Conservation (phyloP, 2,113 vertebrate species). For the Salvator merianae region DNA sequence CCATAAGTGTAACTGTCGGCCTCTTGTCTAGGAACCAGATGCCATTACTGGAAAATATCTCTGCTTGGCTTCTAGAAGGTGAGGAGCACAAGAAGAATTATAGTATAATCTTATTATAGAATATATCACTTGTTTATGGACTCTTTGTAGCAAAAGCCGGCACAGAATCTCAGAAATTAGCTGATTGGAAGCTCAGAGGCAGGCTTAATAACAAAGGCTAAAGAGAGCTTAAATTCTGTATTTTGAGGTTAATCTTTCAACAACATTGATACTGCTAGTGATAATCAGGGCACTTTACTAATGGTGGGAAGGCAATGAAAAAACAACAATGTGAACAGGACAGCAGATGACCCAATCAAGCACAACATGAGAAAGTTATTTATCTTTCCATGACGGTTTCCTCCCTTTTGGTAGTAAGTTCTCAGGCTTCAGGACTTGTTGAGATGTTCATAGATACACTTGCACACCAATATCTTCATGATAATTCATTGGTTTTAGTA, state of each 20-base stretch:
- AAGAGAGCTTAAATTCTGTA: neutral
- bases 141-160: neutral
- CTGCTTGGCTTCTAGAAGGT: slow-evolving; percentile 48
- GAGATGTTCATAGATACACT: no score
- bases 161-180: slow-evolving; percentile 4
- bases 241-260: neutral
- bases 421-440: no score
- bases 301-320: neutral
- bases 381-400: no score
- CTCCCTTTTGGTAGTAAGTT: no score
- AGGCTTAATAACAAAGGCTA: neutral
- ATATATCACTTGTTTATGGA: neutral
- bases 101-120: slow-evolving; percentile 19
- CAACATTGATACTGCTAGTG: neutral
- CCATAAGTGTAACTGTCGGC: slow-evolving; percentile 37
- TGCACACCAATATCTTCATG: no score
- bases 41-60: slow-evolving; percentile 51
- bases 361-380: no score
- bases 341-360: neutral
- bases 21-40: slow-evolving; percentile 57
- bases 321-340: neutral
- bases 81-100: neutral
- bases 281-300: neutral
- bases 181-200: neutral
- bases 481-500: no score